A percentile compares a stretch with the other conserved stretches of the same genome.
These are phyloP conservation scores for Cervus canadensis DNA, from an alignment of 2,113 vertebrate species.

Conservation along the genomic window DNA sequence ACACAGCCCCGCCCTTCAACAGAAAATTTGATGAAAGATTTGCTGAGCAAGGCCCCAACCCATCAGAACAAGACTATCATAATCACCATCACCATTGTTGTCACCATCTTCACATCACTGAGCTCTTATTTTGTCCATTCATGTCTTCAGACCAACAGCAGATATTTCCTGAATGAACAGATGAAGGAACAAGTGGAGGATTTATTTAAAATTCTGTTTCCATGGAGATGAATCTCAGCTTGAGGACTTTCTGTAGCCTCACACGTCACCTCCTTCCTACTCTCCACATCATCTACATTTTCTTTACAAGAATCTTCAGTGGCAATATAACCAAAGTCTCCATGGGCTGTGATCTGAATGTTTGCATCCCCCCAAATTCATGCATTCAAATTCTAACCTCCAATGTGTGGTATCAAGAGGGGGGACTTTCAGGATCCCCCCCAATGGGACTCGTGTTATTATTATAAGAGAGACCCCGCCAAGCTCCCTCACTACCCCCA, in stretches of 20 bases:
- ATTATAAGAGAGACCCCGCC: neutral
- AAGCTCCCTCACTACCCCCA: too few relatives aligned
- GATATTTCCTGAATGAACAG: neutral
- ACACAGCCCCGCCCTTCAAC: too few relatives aligned
- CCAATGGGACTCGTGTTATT: too few relatives aligned
- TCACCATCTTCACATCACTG: neutral
- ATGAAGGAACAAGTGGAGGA: neutral
- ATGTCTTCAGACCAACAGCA: neutral
- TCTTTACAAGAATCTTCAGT: neutral
- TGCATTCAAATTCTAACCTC: neutral
- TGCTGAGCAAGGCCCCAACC: too few relatives aligned
- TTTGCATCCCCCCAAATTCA: neutral
- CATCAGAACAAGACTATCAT: too few relatives aligned
- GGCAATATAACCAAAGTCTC: neutral
- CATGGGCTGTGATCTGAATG: neutral
- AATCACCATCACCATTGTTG: neutral
- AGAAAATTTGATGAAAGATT: too few relatives aligned
- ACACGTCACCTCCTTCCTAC: too few relatives aligned
- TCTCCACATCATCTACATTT: too few relatives aligned
- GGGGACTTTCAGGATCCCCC: neutral
- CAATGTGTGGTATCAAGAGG: neutral
- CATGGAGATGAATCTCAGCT: neutral
- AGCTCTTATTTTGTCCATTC: neutral
- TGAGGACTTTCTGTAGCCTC: neutral
- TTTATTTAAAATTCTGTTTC: neutral